These are phyloP conservation scores for Macropis europaea DNA, from an alignment of 2,888 invertebrate species.

Conservation along the genomic window DNA sequence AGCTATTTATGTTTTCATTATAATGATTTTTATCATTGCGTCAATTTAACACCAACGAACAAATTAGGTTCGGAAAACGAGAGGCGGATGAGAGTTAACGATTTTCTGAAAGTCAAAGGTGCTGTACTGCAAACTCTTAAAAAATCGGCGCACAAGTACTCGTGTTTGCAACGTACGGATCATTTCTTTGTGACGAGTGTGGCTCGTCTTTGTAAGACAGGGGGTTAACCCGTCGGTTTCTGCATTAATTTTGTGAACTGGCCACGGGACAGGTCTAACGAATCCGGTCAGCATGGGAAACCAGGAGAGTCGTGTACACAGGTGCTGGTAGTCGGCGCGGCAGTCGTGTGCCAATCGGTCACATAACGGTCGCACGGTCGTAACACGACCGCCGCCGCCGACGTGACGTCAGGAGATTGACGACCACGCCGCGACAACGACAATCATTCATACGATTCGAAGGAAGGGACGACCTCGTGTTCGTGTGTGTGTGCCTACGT, in stretches of 20 bases:
- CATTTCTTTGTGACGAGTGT: too few relatives aligned
- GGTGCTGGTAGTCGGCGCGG: constrained; percentile 56
- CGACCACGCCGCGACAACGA: constrained; percentile 52
- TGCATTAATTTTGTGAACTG: constrained; percentile 9
- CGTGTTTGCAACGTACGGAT: too few relatives aligned
- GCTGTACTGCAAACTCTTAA: too few relatives aligned
- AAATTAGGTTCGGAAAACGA: too few relatives aligned
- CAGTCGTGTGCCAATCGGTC: constrained; percentile 76
- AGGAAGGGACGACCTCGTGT: constrained; percentile 35
- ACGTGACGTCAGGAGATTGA: constrained; percentile 61
- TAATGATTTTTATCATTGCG: too few relatives aligned
- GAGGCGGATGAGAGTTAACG: too few relatives aligned
- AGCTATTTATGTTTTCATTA: too few relatives aligned
- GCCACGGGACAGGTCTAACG: constrained; percentile 16
- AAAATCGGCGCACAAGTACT: too few relatives aligned
- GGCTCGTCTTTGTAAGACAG: too few relatives aligned
- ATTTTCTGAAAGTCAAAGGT: too few relatives aligned
- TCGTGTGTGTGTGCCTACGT: too few relatives aligned
- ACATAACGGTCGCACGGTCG: constrained; percentile 77
- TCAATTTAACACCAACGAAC: too few relatives aligned
- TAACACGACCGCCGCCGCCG: constrained; percentile 69
- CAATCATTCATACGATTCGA: constrained; percentile 61
- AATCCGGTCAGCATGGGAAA: constrained; percentile 41
- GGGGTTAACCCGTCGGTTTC: background rate
- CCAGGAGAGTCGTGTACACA: constrained; percentile 47